Conservation (phyloP, 2,797 vertebrate genomes). For the Aplochiton taeniatus region DNA sequence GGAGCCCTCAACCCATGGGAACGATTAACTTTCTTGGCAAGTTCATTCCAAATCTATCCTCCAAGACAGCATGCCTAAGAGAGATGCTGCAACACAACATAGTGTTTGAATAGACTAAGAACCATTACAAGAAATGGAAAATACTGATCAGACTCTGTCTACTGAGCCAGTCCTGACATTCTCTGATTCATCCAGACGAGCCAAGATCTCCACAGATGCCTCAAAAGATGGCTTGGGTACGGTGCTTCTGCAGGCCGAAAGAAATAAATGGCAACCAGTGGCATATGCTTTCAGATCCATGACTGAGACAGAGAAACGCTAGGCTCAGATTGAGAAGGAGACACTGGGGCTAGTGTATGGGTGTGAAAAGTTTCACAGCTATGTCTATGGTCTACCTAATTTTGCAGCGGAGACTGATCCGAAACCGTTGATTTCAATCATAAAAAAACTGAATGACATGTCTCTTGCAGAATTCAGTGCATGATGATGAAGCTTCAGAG, state of each 20-base stretch:
- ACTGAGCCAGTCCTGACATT: constrained; percentile 18
- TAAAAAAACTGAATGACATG: constrained; percentile 41
- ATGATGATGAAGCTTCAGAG: constrained; percentile 36
- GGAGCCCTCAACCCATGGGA: constrained; percentile 15
- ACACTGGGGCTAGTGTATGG: constrained; percentile 20
- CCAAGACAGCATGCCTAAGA: constrained; percentile 20
- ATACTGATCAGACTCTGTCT: constrained; percentile 4
- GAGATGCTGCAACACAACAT: constrained; percentile 3
- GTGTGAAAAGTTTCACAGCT: constrained; percentile 22
- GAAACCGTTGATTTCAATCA: constrained; percentile 17
- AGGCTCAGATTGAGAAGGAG: constrained; percentile 36
- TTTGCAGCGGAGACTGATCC: constrained; percentile 34
- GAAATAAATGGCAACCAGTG: constrained; percentile 19
- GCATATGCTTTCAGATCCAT: constrained; percentile 25
- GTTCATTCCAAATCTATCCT: constrained; percentile 30
- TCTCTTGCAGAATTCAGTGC: constrained; percentile 16
- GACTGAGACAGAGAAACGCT: constrained; percentile 23
- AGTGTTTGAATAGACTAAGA: constrained; percentile 17
- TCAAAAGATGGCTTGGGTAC: constrained; percentile 22
- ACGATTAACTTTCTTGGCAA: constrained; percentile 37
- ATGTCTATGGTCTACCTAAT: constrained; percentile 20
- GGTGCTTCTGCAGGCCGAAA: constrained; percentile 19
- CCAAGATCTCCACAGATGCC: constrained; percentile 26
- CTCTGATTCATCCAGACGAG: constrained; percentile 15
- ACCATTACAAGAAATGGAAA: constrained; percentile 36